Conservation (phyloP, 2,113 vertebrate genomes). For the Siniperca chuatsi region DNA sequence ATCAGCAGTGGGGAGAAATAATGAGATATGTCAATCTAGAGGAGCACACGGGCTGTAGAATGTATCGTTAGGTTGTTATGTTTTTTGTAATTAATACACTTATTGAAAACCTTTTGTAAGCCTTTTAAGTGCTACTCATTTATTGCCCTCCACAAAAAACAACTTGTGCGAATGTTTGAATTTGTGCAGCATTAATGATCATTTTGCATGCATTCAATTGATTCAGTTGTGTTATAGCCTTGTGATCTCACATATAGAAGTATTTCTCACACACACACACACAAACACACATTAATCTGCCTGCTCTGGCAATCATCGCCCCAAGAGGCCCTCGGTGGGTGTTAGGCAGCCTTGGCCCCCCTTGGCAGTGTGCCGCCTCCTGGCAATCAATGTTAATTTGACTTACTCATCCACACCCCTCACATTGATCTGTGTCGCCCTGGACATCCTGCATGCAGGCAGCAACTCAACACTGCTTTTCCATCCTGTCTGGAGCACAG, state of each 20-base stretch:
- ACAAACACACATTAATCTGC: constrained; percentile 6
- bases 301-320: constrained; percentile 32
- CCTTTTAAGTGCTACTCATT: constrained; percentile 33
- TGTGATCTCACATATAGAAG: constrained; percentile 1
- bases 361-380: constrained; percentile 55
- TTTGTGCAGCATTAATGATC: constrained; percentile 17
- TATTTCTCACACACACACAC: no score
- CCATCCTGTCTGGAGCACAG: constrained; percentile 53
- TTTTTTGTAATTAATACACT: not conserved
- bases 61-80: constrained; percentile 24
- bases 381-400: constrained; percentile 77
- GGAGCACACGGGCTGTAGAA: constrained; percentile 16
- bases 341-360: constrained; percentile 35
- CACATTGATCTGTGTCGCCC: constrained; percentile 63
- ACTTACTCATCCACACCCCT: constrained; percentile 72
- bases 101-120: constrained; percentile 31
- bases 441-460: constrained; percentile 61
- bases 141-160: not conserved
- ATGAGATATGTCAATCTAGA: constrained; percentile 47
- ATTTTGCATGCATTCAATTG: constrained; percentile 9
- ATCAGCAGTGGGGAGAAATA: constrained; percentile 54
- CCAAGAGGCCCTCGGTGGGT: constrained; percentile 33
- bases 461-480: constrained; percentile 37
- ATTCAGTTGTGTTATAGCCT: not conserved
- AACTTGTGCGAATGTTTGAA: constrained; percentile 1